phyloP scores from a whole-genome alignment of 2,888 invertebrate genomes.

The Erannis defoliaria region DNA sequence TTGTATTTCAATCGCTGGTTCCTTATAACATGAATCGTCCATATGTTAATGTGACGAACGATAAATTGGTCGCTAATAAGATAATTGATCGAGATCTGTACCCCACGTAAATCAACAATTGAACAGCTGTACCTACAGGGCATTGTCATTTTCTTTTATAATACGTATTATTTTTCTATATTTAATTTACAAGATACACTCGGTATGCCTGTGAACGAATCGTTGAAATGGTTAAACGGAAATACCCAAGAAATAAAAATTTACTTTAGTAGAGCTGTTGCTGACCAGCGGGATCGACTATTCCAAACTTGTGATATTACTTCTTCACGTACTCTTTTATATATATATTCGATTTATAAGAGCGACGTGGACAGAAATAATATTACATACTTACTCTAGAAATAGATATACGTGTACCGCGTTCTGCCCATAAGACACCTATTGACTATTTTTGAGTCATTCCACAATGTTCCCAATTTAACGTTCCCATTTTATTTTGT shows the following conservation, averaged over 20 bases:
- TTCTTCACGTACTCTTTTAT: no score
- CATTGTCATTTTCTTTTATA: slow-evolving; percentile 18
- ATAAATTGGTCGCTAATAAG: slow-evolving; percentile 85
- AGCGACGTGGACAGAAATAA: not conserved
- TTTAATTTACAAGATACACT: not conserved
- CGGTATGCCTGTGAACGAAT: not conserved
- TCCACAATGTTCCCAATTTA: slow-evolving; percentile 6
- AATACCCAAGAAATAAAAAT: not conserved
- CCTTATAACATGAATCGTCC: slow-evolving; percentile 54
- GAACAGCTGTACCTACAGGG: slow-evolving; percentile 75
- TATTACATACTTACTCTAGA: not conserved
- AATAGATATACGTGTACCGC: not conserved
- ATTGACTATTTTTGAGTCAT: not conserved
- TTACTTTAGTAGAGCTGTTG: no score
- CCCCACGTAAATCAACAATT: slow-evolving; percentile 83
- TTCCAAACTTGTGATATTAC: no score
- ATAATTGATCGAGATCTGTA: slow-evolving; percentile 82
- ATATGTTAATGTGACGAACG: slow-evolving; percentile 81
- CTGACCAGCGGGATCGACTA: no score
- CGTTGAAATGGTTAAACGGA: not conserved
- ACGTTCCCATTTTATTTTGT: slow-evolving; percentile 12
- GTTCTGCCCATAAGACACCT: not conserved
- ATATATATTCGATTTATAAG: no score
- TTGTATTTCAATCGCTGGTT: no score
- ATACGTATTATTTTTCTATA: not conserved